phyloP scores from a whole-genome alignment of 2,113 vertebrate species.

The Dermatemys mawii region DNA sequence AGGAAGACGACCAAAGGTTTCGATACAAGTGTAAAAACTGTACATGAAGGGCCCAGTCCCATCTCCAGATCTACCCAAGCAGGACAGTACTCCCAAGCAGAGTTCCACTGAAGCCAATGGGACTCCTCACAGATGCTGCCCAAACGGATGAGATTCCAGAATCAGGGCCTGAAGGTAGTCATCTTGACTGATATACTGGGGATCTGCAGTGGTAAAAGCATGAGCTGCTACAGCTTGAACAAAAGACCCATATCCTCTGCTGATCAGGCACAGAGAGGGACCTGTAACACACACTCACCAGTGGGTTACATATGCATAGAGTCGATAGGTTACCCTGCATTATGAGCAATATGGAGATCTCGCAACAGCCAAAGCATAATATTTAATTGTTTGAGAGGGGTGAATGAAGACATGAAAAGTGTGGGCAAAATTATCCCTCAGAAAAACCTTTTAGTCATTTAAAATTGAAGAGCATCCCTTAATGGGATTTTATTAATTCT shows the following conservation, averaged over 20 bases:
- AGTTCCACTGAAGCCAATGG: background rate
- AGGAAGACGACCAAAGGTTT: background rate
- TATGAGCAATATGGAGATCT: background rate
- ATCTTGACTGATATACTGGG: background rate
- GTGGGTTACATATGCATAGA: background rate
- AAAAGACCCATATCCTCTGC: background rate
- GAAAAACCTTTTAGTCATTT: slow-evolving; percentile 32
- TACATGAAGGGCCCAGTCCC: background rate
- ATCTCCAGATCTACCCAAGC: background rate
- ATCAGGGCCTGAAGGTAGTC: background rate
- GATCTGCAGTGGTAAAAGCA: background rate
- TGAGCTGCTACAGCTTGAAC: background rate
- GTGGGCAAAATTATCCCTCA: slow-evolving; percentile 4
- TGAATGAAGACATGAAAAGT: slow-evolving; percentile 27
- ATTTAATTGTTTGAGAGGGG: background rate
- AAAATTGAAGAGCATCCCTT: slow-evolving; percentile 38
- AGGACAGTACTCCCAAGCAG: rapidly evolving
- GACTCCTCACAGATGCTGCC: background rate
- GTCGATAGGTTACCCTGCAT: background rate
- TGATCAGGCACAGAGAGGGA: background rate
- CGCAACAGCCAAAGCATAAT: background rate
- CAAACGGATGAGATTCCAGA: background rate
- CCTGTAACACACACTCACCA: background rate
- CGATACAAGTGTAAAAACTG: background rate
- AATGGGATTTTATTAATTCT: slow-evolving; percentile 21